phyloP scores from a whole-genome alignment of 2,113 vertebrate genomes.

The Sitta europaea region DNA sequence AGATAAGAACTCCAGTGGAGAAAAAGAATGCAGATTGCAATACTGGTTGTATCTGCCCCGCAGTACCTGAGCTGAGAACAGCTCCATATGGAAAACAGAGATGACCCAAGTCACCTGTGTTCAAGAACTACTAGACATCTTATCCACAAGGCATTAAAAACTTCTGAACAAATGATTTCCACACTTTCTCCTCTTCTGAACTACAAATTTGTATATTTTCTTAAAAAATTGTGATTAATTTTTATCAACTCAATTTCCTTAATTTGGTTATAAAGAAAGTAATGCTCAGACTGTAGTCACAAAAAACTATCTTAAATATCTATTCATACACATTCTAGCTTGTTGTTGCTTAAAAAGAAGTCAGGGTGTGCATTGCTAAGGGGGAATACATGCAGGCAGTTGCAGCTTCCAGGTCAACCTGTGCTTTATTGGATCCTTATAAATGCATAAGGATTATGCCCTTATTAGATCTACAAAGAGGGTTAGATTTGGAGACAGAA shows the following conservation, averaged over 20 bases:
- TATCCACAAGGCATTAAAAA: background rate
- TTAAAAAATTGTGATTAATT: background rate
- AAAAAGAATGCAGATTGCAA: background rate
- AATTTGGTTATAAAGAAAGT: background rate
- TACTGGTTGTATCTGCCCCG: rapidly evolving
- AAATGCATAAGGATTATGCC: background rate
- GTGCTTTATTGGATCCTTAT: background rate
- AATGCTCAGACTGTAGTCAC: background rate
- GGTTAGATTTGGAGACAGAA: conserved; percentile 4
- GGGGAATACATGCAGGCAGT: background rate
- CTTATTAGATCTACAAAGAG: background rate
- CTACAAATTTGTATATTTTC: background rate
- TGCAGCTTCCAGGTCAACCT: background rate
- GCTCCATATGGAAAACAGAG: background rate
- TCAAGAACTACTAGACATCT: background rate
- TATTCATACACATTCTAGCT: background rate
- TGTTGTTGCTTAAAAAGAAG: background rate
- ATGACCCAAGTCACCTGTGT: background rate
- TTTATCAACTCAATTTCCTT: background rate
- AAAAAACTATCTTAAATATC: background rate
- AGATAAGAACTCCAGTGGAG: background rate
- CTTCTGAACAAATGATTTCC: background rate
- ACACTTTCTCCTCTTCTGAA: rapidly evolving
- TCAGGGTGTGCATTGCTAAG: background rate
- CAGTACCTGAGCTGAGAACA: background rate